Conservation (phyloP, 1,140 invertebrate species). For the Micrasema longulum region DNA sequence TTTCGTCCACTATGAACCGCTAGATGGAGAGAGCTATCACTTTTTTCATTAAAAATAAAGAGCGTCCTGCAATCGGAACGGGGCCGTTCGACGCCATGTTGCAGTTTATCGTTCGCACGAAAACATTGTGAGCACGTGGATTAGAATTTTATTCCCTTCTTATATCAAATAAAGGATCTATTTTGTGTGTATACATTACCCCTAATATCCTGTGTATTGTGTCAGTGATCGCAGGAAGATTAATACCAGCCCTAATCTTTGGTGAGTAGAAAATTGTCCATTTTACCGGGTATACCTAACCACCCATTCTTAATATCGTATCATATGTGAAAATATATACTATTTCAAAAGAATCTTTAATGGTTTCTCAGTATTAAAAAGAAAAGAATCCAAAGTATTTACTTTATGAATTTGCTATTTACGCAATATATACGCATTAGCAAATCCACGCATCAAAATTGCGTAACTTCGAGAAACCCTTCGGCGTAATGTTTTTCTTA, state of each 20-base stretch:
- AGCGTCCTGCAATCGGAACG: conserved; percentile 54
- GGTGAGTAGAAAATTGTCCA: conserved; percentile 37
- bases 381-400: neutral
- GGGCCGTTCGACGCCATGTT: conserved; percentile 65
- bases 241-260: conserved; percentile 5
- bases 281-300: conserved; percentile 40
- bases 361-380: neutral
- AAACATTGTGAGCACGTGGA: conserved; percentile 69
- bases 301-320: conserved; percentile 34
- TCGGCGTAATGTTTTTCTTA: conserved; percentile 34
- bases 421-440: conserved; percentile 16
- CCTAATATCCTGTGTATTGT: conserved; percentile 35
- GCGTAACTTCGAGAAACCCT: conserved; percentile 43
- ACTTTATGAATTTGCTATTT: conserved; percentile 13
- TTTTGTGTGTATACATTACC: conserved; percentile 28
- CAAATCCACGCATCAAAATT: conserved; percentile 38
- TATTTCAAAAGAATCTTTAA: neutral
- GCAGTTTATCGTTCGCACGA: conserved; percentile 67
- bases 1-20: neutral
- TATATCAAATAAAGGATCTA: conserved; percentile 27
- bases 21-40: conserved; percentile 8
- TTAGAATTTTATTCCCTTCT: conserved; percentile 50
- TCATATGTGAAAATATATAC: conserved; percentile 10
- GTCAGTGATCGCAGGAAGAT: conserved; percentile 38
- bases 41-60: conserved; percentile 33